Conservation (phyloP, 2,113 vertebrate species). For the Tetrax tetrax region DNA sequence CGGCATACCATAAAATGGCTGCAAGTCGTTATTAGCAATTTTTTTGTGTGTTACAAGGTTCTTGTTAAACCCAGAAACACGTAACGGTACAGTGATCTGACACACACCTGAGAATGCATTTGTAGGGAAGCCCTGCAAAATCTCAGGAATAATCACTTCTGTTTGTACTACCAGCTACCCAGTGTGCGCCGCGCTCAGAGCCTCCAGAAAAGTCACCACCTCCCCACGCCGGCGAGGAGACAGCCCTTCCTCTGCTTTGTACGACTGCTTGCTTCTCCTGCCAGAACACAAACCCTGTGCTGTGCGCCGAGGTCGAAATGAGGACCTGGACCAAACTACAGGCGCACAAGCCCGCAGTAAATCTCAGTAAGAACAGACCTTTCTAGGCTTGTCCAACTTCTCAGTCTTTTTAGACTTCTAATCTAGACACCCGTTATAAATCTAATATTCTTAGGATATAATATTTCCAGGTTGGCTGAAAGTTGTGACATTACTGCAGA, state of each 20-base stretch:
- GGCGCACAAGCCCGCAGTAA: fast-evolving
- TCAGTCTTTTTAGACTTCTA: not conserved
- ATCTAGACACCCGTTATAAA: not conserved
- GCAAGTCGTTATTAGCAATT: not conserved
- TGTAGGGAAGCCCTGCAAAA: not conserved
- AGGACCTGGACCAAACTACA: not conserved
- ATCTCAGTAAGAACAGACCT: fast-evolving
- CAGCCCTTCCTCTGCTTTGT: not conserved
- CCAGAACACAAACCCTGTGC: not conserved
- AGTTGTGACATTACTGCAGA: too few species aligned
- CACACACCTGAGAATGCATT: fast-evolving
- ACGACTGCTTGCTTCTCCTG: not conserved
- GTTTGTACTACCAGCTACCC: not conserved
- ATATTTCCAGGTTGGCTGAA: not conserved
- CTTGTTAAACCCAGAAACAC: not conserved
- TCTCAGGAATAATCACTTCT: not conserved
- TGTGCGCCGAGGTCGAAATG: fast-evolving
- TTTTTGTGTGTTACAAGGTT: not conserved
- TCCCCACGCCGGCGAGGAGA: fast-evolving
- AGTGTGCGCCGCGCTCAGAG: not conserved
- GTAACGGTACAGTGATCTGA: not conserved
- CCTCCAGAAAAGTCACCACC: not conserved
- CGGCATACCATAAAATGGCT: not conserved
- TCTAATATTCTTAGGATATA: not conserved
- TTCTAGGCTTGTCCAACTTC: fast-evolving